Evolutionary conservation across 2,888 invertebrate genomes (phyloP), one percentile per base, ranked within the genome.

Genomic region (Tenthredo scrophulariae): DNA sequence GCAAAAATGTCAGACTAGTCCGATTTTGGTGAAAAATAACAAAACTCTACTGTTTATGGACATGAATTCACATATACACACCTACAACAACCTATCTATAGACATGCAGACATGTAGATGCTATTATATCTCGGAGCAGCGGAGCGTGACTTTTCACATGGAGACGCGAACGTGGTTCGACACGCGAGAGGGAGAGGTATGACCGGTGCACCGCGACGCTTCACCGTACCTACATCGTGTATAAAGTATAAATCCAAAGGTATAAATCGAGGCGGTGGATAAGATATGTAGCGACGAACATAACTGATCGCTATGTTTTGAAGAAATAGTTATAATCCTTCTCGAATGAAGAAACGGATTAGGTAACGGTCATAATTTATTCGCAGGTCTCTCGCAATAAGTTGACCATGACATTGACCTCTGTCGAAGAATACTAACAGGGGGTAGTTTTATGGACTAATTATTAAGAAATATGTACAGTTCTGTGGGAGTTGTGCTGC

Each of bases 61-160:
- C 54, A 18, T 33, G 33, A 33, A 67, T 26, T 33, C 33, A 70
- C 29, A 37, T 9, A 74, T 7, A 74, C 43, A 74, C 22, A 22
- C 10, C 74, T 74, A n/a, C 43, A 72, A 67, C 33, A 72, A 67
- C 33, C 26, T 67, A 67, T 67, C 40, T 26, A 74, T 10, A 74
- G 40, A 10, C 40, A 74, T 70, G 37, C 37, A 43, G 37, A 40
- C 72, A 40, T 43, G 40, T 74, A 74, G 18, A 74, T 74, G 22
- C 72, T 43, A 43, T 74, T 75, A 50, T 77, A 46, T 77, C 75
- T 50, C 89, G 89, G 89, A 86, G 88, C 90, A 90, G 85, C 91
- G 88, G 90, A 91, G 91, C 91, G 89, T 91, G 92, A 91, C 91
- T 91, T 91, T 92, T 92, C 90, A 90, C 90, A 91, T 91, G 90